phyloP scores from a whole-genome alignment of 2,113 vertebrate genomes.

The Phalacrocorax carbo region DNA sequence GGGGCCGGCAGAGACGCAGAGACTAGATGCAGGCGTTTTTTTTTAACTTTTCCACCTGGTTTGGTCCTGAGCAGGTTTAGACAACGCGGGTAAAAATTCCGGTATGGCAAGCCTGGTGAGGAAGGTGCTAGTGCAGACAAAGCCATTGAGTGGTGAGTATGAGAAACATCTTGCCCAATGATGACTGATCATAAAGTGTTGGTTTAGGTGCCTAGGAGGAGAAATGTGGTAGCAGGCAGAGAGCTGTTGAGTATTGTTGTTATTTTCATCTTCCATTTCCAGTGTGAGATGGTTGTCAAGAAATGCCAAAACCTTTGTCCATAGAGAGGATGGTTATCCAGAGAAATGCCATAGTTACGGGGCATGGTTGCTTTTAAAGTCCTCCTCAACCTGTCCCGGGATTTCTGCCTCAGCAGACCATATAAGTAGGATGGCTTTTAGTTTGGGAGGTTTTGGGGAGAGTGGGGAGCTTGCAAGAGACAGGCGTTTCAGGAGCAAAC shows the following conservation, averaged over 20 bases:
- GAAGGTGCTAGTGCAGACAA: constrained; percentile 59
- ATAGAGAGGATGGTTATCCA: background rate
- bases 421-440: background rate
- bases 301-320: background rate
- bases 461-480: background rate
- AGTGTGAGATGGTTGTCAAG: background rate
- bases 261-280: background rate
- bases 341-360: background rate
- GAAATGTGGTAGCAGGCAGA: background rate
- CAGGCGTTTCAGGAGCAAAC: accelerated
- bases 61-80: constrained; percentile 37
- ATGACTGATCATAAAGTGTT: background rate
- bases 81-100: background rate
- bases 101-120: constrained; percentile 59
- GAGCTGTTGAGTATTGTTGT: background rate
- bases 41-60: background rate
- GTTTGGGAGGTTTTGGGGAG: background rate
- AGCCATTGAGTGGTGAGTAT: constrained; percentile 38
- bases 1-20: background rate
- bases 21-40: background rate
- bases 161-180: background rate
- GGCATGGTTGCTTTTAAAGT: background rate
- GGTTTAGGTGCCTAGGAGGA: background rate
- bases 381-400: background rate
- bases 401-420: background rate